Percentiles rank a stretch among this genome's conserved stretches.
Evolutionary conservation across 2,888 invertebrate species (phyloP).

Genomic region (Mythimna loreyi): DNA sequence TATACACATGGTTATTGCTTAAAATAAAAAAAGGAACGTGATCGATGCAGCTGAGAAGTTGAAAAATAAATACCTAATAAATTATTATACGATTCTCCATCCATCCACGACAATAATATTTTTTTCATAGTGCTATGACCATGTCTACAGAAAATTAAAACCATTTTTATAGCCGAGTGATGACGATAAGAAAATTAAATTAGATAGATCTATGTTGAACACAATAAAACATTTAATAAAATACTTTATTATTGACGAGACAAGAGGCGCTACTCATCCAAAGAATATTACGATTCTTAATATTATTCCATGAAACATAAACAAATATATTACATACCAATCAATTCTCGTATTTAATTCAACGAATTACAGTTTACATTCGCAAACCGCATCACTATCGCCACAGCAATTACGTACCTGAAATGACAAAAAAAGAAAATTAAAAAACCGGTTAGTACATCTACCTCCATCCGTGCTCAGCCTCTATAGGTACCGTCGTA

Average conservation of each 20-base stretch:
- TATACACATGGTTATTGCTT: neutral
- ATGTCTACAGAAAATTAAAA: neutral
- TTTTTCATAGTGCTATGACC: neutral
- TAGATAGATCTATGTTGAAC: neutral
- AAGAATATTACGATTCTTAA: constrained; percentile 23
- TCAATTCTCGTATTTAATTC: constrained; percentile 23
- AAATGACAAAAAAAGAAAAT: constrained; percentile 58
- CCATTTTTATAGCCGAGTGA: constrained; percentile 7
- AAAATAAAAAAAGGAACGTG: neutral
- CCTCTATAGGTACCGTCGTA: constrained; percentile 54
- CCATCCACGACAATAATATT: neutral
- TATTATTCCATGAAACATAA: constrained; percentile 30
- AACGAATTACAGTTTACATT: constrained; percentile 41
- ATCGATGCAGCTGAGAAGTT: neutral
- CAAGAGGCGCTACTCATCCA: constrained; percentile 26
- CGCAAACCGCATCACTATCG: constrained; percentile 32
- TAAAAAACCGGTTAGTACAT: constrained; percentile 58
- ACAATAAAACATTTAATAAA: constrained; percentile 22
- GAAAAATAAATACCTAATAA: neutral
- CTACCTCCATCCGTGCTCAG: constrained; percentile 51
- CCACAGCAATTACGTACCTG: constrained; percentile 58
- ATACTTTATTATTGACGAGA: constrained; percentile 30
- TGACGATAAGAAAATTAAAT: constrained; percentile 20
- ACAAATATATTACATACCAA: constrained; percentile 48
- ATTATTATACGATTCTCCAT: neutral